Evolutionary conservation across 2,888 invertebrate species (phyloP).

Genomic region (Halictus quadricinctus): DNA sequence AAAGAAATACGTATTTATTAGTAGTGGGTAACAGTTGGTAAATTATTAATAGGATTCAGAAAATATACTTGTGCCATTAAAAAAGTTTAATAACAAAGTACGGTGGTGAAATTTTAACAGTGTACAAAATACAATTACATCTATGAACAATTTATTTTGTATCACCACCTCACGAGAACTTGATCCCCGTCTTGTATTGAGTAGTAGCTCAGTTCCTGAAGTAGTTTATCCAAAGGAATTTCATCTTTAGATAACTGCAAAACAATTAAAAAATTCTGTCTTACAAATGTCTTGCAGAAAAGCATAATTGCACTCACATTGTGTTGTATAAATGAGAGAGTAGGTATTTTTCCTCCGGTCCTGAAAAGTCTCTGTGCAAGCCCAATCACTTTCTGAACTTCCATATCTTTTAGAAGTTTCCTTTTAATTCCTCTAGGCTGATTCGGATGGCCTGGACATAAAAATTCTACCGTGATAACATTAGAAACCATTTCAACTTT

Average conservation of each 20-base stretch:
- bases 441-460: constrained; percentile 84
- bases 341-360: constrained; percentile 82
- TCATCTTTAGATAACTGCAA: constrained; percentile 86
- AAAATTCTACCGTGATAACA: constrained; percentile 84
- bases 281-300: not conserved
- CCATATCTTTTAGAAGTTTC: constrained; percentile 90
- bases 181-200: constrained; percentile 93
- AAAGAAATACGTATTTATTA: constrained; percentile 13
- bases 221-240: constrained; percentile 90
- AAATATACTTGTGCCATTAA: constrained; percentile 67
- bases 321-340: constrained; percentile 80
- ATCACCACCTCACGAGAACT: constrained; percentile 88
- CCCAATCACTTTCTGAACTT: constrained; percentile 92
- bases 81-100: constrained; percentile 79
- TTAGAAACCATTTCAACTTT: constrained; percentile 85
- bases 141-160: constrained; percentile 74
- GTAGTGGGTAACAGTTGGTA: not conserved
- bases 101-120: constrained; percentile 76
- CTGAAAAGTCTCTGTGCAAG: constrained; percentile 90
- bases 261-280: constrained; percentile 19
- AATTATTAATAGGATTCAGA: constrained; percentile 37
- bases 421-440: constrained; percentile 85
- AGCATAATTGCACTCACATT: constrained; percentile 77
- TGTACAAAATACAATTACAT: constrained; percentile 76
- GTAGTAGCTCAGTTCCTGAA: constrained; percentile 92